phyloP scores from a whole-genome alignment of 2,888 invertebrate genomes.

The Chouioia cunea region DNA sequence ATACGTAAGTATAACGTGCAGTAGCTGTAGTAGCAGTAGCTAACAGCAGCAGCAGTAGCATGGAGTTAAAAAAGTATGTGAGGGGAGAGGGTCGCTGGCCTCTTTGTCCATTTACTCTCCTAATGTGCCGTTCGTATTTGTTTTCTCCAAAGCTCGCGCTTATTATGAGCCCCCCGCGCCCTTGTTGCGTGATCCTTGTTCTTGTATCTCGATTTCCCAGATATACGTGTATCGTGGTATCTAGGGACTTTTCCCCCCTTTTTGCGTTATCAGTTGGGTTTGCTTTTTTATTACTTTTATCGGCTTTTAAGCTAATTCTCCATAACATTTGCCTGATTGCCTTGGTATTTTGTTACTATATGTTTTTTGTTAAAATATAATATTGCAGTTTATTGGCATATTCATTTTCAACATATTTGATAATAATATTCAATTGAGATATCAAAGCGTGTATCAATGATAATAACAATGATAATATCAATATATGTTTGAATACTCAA shows the following conservation, averaged over 20 bases:
- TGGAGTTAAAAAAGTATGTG: not conserved
- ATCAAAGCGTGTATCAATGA: too few species aligned
- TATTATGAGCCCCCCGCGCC: too few species aligned
- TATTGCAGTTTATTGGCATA: too few species aligned
- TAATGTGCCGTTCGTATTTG: not conserved
- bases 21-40: too few species aligned
- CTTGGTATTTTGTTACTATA: not conserved
- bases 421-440: too few species aligned
- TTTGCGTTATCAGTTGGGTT: not conserved
- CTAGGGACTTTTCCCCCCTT: not conserved
- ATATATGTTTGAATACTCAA: too few species aligned
- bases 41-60: too few species aligned
- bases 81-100: conserved; percentile 22
- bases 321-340: not conserved
- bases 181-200: not conserved
- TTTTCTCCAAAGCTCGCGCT: not conserved
- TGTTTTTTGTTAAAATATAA: too few species aligned
- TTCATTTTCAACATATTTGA: too few species aligned
- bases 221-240: not conserved
- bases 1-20: not conserved
- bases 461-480: too few species aligned
- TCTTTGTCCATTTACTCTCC: not conserved
- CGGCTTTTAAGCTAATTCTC: not conserved
- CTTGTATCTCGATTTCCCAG: not conserved
- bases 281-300: not conserved